Conservation (phyloP, 2,888 invertebrate genomes). For the Falcaria lacertinaria region DNA sequence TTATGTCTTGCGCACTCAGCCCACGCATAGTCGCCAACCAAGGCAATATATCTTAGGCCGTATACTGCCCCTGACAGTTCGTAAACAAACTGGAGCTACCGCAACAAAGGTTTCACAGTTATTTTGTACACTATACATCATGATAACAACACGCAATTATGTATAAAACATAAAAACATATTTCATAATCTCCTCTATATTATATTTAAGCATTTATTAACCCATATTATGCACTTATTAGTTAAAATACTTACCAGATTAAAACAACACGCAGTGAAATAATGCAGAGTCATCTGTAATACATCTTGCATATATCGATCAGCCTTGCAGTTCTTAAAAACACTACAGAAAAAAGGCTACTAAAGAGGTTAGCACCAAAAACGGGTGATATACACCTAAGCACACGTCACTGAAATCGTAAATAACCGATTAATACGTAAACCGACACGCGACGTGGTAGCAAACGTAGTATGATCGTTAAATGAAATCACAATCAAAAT, state of each 20-base stretch:
- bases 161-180: constrained; percentile 10
- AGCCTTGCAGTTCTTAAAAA: constrained; percentile 77
- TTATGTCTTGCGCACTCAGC: constrained; percentile 37
- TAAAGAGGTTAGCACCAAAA: constrained; percentile 75
- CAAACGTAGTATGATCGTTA: constrained; percentile 56
- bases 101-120: constrained; percentile 65
- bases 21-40: constrained; percentile 80
- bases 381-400: constrained; percentile 44
- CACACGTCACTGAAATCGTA: constrained; percentile 53
- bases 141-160: constrained; percentile 17
- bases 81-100: constrained; percentile 80
- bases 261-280: constrained; percentile 47
- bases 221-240: background rate
- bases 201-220: background rate
- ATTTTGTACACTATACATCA: constrained; percentile 35
- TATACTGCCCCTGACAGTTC: constrained; percentile 80
- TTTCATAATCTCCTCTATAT: background rate
- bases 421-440: constrained; percentile 51
- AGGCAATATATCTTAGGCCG: constrained; percentile 81
- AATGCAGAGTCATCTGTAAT: constrained; percentile 73
- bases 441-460: constrained; percentile 41
- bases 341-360: constrained; percentile 65
- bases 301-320: constrained; percentile 79
- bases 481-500: constrained; percentile 74
- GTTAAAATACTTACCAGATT: constrained; percentile 60